Conservation (phyloP, 2,888 invertebrate genomes). For the Drosophila anceps region DNA sequence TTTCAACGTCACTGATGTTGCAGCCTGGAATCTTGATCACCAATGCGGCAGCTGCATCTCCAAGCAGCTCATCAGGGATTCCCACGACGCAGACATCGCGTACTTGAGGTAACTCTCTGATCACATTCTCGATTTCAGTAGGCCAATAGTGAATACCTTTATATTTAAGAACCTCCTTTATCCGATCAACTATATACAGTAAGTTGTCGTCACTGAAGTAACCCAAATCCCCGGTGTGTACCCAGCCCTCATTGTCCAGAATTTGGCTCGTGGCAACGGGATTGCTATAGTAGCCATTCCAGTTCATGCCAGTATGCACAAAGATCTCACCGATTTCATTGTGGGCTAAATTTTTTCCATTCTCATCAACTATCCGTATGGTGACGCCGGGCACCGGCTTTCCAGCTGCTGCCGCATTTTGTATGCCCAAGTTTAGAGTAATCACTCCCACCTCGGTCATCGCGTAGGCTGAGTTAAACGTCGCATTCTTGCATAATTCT, state of each 20-base stretch:
- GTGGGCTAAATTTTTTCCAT: constrained; percentile 60
- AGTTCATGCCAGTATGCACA: constrained; percentile 51
- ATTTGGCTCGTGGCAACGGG: constrained; percentile 58
- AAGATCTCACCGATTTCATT: constrained; percentile 78
- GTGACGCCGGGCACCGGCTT: constrained; percentile 50
- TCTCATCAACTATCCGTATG: constrained; percentile 72
- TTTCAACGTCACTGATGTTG: constrained; percentile 41
- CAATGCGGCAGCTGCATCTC: constrained; percentile 56
- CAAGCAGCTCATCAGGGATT: constrained; percentile 42
- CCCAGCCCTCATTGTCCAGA: constrained; percentile 75
- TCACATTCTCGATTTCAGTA: constrained; percentile 73
- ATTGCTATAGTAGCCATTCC: constrained; percentile 81
- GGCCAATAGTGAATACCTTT: constrained; percentile 66
- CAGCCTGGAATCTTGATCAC: constrained; percentile 30
- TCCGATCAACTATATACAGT: constrained; percentile 75
- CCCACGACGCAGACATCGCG: constrained; percentile 71
- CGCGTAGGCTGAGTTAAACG: constrained; percentile 56
- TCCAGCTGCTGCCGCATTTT: constrained; percentile 66
- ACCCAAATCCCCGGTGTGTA: constrained; percentile 82
- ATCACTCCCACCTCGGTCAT: constrained; percentile 63
- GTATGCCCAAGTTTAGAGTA: constrained; percentile 39
- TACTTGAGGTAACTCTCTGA: constrained; percentile 69
- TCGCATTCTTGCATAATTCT: constrained; percentile 46
- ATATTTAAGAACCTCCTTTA: constrained; percentile 79
- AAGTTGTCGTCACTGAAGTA: constrained; percentile 76